Evolutionary conservation across 2,797 vertebrate genomes (phyloP).

Genomic region (Chrosomus eos): DNA sequence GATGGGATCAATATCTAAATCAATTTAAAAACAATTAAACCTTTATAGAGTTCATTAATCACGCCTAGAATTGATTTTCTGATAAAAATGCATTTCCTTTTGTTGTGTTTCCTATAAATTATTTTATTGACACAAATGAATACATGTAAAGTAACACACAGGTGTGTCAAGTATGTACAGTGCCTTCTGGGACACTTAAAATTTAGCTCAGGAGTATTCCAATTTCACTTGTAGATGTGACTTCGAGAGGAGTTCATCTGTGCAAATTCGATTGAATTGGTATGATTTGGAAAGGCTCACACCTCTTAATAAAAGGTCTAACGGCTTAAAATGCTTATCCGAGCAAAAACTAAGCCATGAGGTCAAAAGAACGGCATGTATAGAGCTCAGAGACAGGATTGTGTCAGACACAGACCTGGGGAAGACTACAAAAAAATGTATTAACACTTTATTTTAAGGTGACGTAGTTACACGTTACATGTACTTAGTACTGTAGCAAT

Average conservation of each 20-base stretch:
- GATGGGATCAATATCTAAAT: constrained; percentile 37
- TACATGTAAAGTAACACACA: not conserved
- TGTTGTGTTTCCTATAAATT: constrained; percentile 1
- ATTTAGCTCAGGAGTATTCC: not conserved
- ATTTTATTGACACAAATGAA: constrained; percentile 22
- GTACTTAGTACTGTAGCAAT: too few relatives aligned
- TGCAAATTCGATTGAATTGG: not conserved
- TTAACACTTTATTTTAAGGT: too few relatives aligned
- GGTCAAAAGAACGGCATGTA: not conserved
- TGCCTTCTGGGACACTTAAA: not conserved
- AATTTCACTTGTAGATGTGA: not conserved
- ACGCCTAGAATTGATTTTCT: constrained; percentile 24
- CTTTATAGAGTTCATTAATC: constrained; percentile 39
- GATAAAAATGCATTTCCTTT: constrained; percentile 15
- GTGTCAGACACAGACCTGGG: not conserved
- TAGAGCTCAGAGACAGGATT: not conserved
- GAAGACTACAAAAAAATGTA: not conserved
- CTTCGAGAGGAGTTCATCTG: too few relatives aligned
- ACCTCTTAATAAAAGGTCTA: not conserved
- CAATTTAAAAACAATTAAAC: constrained; percentile 42
- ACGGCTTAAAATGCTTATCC: not conserved
- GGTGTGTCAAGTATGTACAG: not conserved
- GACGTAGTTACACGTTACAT: too few relatives aligned
- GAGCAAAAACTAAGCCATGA: not conserved
- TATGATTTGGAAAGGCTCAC: not conserved